A percentile compares a stretch with the other conserved stretches of the same genome.
These are phyloP conservation scores for Zapornia atra DNA, from an alignment of 2,113 vertebrate species.

Conservation along the genomic window DNA sequence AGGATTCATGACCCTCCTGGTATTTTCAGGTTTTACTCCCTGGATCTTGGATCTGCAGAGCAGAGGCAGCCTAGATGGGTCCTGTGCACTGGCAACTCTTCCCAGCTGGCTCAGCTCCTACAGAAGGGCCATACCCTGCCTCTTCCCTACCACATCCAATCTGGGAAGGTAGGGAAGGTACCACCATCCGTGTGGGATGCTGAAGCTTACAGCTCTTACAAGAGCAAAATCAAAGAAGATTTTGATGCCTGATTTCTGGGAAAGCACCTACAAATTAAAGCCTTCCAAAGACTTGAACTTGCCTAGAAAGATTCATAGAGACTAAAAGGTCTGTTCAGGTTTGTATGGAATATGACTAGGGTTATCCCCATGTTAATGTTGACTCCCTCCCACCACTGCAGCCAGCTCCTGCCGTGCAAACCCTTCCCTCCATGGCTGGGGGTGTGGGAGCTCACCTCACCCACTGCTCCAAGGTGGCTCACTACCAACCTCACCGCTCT, in stretches of 20 bases:
- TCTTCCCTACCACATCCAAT: neutral
- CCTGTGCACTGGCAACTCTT: neutral
- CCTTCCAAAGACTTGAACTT: neutral
- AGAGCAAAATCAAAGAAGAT: neutral
- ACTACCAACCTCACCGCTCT: neutral
- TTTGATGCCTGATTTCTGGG: neutral
- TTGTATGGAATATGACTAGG: neutral
- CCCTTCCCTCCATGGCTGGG: neutral
- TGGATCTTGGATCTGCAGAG: neutral
- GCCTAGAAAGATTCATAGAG: neutral
- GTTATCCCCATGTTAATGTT: rapidly evolving
- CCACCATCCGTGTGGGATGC: neutral
- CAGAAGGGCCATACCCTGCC: neutral
- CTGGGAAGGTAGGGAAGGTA: neutral
- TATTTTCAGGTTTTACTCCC: neutral
- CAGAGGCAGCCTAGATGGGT: neutral
- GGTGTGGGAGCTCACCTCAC: neutral
- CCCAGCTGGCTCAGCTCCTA: rapidly evolving
- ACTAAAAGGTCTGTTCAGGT: neutral
- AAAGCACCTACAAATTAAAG: neutral
- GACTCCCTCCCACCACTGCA: neutral
- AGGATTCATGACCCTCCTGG: neutral
- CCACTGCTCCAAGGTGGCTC: neutral
- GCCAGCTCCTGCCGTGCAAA: neutral
- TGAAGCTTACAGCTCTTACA: neutral